phyloP scores from a whole-genome alignment of 2,888 invertebrate species.

The Theodoxus fluviatilis region DNA sequence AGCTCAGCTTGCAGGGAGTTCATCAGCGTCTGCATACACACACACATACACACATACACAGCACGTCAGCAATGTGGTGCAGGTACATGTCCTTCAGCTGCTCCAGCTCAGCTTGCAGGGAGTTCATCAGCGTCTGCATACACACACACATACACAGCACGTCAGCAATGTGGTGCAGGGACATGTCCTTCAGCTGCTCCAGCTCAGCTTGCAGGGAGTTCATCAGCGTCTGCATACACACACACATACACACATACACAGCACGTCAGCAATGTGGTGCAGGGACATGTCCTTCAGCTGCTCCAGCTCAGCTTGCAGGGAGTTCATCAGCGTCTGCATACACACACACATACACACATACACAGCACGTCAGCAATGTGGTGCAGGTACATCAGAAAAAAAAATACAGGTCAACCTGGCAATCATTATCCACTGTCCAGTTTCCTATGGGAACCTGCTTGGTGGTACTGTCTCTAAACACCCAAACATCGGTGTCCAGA shows the following conservation, averaged over 20 bases:
- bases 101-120: slow-evolving; percentile 87
- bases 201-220: slow-evolving; percentile 87
- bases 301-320: slow-evolving; percentile 87
- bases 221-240: slow-evolving; percentile 72
- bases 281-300: slow-evolving; percentile 89
- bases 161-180: slow-evolving; percentile 92
- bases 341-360: not conserved
- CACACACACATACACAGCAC: not conserved
- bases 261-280: too few species aligned
- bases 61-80: too few species aligned
- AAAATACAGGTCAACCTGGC: too few species aligned
- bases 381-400: too few species aligned
- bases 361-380: too few species aligned
- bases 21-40: slow-evolving; percentile 72
- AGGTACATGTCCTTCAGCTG: slow-evolving; percentile 89
- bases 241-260: not conserved
- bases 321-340: slow-evolving; percentile 76
- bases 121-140: slow-evolving; percentile 76
- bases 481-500: too few species aligned
- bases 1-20: slow-evolving; percentile 87
- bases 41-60: not conserved
- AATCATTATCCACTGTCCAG: too few species aligned
- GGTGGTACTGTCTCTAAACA: too few species aligned
- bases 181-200: slow-evolving; percentile 90
- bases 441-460: too few species aligned